phyloP scores from a whole-genome alignment of 2,797 vertebrate genomes.

The Silurus aristotelis region DNA sequence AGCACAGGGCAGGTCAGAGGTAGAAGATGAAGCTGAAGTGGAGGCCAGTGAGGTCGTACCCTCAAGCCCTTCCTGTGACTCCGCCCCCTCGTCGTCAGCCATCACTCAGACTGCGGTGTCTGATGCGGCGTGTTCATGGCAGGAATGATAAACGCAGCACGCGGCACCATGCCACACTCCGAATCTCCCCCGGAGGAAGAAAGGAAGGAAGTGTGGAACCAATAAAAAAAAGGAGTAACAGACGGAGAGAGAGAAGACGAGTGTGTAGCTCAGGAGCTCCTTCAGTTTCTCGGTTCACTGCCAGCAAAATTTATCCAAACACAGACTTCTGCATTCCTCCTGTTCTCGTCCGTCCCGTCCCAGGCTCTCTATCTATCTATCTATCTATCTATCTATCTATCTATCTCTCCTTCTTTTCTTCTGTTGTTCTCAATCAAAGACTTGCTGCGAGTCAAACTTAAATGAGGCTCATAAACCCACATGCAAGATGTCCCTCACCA shows the following conservation, averaged over 20 bases:
- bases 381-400: background rate
- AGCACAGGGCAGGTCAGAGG: constrained; percentile 67
- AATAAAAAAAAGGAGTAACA: constrained; percentile 1
- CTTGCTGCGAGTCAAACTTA: constrained; percentile 43
- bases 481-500: constrained; percentile 11
- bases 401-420: background rate
- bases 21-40: constrained; percentile 68
- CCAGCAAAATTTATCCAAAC: constrained; percentile 52
- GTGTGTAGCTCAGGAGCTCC: constrained; percentile 31
- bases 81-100: constrained; percentile 36
- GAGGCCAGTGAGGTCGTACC: constrained; percentile 56
- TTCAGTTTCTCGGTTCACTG: constrained; percentile 38
- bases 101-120: constrained; percentile 38
- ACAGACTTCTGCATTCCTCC: constrained; percentile 51
- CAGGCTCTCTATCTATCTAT: background rate
- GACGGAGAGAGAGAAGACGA: background rate
- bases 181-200: background rate
- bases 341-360: constrained; percentile 13
- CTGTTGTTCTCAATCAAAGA: constrained; percentile 35
- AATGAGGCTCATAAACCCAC: constrained; percentile 34
- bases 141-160: constrained; percentile 8
- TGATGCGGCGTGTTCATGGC: constrained; percentile 41
- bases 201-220: constrained; percentile 5
- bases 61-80: constrained; percentile 32
- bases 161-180: constrained; percentile 36